phyloP scores from a whole-genome alignment of 2,797 vertebrate genomes.

The Lagorchestes hirsutus region DNA sequence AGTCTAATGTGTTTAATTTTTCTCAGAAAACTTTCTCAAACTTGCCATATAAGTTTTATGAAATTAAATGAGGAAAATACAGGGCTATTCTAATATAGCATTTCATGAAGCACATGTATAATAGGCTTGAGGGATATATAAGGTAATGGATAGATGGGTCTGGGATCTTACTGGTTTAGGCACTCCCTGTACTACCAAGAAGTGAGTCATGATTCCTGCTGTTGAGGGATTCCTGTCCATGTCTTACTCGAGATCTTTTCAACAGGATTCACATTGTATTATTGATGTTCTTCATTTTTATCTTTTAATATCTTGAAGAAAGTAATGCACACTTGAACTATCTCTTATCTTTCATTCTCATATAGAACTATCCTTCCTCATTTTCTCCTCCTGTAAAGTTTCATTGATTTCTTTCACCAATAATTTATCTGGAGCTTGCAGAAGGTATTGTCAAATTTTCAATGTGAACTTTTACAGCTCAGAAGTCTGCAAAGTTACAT shows the following conservation, averaged over 20 bases:
- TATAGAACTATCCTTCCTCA: neutral
- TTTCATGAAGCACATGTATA: neutral
- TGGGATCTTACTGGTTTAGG: neutral
- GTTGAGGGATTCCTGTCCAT: neutral
- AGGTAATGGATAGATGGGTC: neutral
- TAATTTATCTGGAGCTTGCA: neutral
- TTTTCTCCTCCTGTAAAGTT: neutral
- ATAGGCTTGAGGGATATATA: neutral
- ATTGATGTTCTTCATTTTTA: neutral
- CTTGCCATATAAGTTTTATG: neutral
- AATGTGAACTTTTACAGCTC: neutral
- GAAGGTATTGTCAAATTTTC: neutral
- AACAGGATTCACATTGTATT: neutral
- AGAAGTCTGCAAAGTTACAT: neutral
- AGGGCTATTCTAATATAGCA: accelerated
- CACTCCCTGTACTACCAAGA: neutral
- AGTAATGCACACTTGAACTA: neutral
- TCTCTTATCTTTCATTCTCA: neutral
- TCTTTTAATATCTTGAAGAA: neutral
- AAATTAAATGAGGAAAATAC: neutral
- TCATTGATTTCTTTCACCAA: neutral
- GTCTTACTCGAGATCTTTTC: neutral
- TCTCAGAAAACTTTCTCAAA: slow-evolving; percentile 32
- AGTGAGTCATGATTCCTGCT: neutral
- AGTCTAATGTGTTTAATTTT: slow-evolving; percentile 37